Base-by-base conservation (phyloP, 2,113 vertebrate genomes). In the Antennarius striatus region DNA sequence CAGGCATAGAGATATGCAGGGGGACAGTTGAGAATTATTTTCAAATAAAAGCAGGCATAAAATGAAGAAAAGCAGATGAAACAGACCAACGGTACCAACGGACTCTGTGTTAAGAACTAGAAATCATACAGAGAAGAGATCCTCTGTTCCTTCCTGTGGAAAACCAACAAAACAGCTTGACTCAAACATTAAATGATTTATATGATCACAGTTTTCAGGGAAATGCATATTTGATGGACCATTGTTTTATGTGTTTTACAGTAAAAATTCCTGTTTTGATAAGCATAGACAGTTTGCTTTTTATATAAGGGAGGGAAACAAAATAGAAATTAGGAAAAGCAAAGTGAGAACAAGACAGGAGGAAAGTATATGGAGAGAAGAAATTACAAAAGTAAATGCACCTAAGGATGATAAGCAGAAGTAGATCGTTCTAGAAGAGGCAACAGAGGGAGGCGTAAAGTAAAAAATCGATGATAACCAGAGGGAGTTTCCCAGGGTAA, bases 161-260 rank as follows among this genome's bases (percentile, higher is more conserved):
- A 73, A 69, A 57, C 42, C 46, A 71, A 80, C 22, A 75, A 75
- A 68, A 68, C 63, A 51, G 74, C 71, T 64, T 9, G 60, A 79
- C 50, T 71, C 51, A 64, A 80, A 79, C 64, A 82, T 86, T 74
- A 73, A 79, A 77, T 4, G n/a, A 68, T 64, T 45, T 82, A 69
- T 71, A 61, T 45, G 75, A 82, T 87, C 69, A 89, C 84, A 86
- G 80, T 69, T 60, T 59, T 80, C 68, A 68, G 43, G 59, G 52
- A 65, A 79, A 82, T 78, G 72, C 71, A 86, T 86, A 86, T 85
- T 88, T 86, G 68, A 85, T 85, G 69, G 52, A 43, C 29, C 42
- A 48, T 57, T 56, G 73, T 50, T 71, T 32, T 16, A 28, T 0
- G 56, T 16, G 57, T 7, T 62, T 63, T 28, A 17, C 45, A 66